Evolutionary conservation across 2,888 invertebrate species (phyloP).

Genomic region (Gibbula magus): DNA sequence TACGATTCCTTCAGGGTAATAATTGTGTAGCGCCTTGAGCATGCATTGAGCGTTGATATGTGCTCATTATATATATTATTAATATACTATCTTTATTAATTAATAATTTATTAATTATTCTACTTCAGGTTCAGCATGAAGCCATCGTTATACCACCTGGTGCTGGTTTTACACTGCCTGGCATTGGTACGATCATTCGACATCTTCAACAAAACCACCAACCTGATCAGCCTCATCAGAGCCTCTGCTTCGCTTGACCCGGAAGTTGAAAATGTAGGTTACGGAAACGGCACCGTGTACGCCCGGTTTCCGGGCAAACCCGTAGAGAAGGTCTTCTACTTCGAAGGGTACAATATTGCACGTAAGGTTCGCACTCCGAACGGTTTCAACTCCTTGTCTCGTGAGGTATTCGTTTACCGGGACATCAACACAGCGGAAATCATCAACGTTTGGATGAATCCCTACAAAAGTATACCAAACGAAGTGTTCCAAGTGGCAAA

Average conservation of each 20-base stretch:
- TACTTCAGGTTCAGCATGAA: not conserved
- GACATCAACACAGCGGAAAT: slow-evolving; percentile 42
- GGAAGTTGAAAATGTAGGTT: not conserved
- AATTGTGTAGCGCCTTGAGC: too few relatives aligned
- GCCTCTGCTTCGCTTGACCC: not conserved
- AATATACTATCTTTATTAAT: too few relatives aligned
- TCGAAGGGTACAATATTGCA: slow-evolving; percentile 51
- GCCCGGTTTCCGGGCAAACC: not conserved
- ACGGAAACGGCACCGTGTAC: not conserved
- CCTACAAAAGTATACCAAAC: slow-evolving; percentile 41
- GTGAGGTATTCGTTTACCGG: slow-evolving; percentile 48
- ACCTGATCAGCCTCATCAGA: slow-evolving; percentile 1
- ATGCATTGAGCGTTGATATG: too few relatives aligned
- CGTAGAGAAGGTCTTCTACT: slow-evolving; percentile 43
- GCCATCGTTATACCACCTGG: not conserved
- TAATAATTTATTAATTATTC: too few relatives aligned
- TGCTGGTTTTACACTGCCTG: not conserved
- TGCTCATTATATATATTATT: too few relatives aligned
- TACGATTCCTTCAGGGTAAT: too few relatives aligned
- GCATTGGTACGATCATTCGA: not conserved
- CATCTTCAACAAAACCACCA: not conserved
- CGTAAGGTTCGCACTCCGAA: slow-evolving; percentile 36
- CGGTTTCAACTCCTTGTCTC: slow-evolving; percentile 45
- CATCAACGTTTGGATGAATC: slow-evolving; percentile 44
- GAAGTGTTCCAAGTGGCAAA: slow-evolving; percentile 50